phyloP scores from a whole-genome alignment of 2,113 vertebrate species.

The Dipodomys spectabilis region DNA sequence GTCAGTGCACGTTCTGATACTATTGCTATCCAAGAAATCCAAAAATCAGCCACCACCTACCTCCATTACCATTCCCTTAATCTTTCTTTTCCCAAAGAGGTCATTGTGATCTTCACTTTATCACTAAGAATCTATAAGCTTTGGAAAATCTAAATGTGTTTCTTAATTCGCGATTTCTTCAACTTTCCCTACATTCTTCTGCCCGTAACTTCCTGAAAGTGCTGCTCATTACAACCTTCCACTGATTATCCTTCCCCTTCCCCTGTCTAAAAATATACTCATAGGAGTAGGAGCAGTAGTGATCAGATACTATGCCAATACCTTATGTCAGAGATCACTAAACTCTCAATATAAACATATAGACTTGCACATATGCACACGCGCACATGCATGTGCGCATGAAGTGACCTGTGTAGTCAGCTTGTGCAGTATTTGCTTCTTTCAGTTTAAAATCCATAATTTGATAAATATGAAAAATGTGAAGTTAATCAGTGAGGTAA shows the following conservation, averaged over 20 bases:
- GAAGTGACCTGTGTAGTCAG: background rate
- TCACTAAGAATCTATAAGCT: background rate
- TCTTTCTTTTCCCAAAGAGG: background rate
- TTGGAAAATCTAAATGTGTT: background rate
- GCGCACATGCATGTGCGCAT: background rate
- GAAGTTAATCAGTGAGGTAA: background rate
- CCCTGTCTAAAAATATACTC: background rate
- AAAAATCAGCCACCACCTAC: background rate
- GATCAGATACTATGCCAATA: background rate
- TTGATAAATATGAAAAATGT: slow-evolving; percentile 27
- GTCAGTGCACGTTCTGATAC: slow-evolving; percentile 1
- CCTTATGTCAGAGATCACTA: background rate
- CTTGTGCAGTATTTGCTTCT: background rate
- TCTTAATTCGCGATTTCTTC: background rate
- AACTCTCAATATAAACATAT: background rate
- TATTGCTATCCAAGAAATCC: background rate
- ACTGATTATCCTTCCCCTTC: background rate
- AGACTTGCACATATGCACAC: too few relatives aligned
- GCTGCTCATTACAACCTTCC: background rate
- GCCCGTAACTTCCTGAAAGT: background rate
- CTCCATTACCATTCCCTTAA: background rate
- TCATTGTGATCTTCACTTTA: slow-evolving; percentile 6
- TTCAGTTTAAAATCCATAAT: background rate
- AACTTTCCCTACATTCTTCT: background rate
- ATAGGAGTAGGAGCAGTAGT: background rate